Percentiles rank a stretch among this genome's conserved stretches.
Conservation (phyloP, 2,888 invertebrate species). For the Smittia aterrima region DNA sequence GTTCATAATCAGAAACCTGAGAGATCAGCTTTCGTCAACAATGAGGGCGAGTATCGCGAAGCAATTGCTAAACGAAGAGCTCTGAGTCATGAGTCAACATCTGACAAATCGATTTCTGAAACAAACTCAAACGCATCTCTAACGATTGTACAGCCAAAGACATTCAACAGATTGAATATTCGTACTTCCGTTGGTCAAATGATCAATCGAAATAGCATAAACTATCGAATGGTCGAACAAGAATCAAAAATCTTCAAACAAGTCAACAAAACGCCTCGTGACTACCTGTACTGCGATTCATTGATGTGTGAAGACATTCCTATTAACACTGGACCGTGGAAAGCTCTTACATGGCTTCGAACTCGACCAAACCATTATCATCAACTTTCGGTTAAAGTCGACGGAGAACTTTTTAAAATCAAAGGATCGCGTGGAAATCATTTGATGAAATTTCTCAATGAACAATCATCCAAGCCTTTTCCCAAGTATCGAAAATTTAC, state of each 20-base stretch:
- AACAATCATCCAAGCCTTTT: slow-evolving; percentile 7
- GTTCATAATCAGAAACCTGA: slow-evolving; percentile 45
- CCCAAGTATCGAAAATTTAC: background rate
- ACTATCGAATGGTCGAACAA: slow-evolving; percentile 53
- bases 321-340: slow-evolving; percentile 4
- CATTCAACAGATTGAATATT: too few species aligned
- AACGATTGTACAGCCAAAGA: too few species aligned
- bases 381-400: background rate
- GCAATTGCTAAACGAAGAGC: background rate
- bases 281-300: background rate
- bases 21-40: slow-evolving; percentile 54
- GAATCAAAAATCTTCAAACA: slow-evolving; percentile 49
- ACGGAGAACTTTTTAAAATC: slow-evolving; percentile 8
- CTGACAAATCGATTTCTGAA: too few species aligned
- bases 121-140: too few species aligned
- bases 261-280: background rate
- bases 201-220: slow-evolving; percentile 47
- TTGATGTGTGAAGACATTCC: slow-evolving; percentile 7
- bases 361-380: slow-evolving; percentile 11
- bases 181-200: too few species aligned
- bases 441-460: background rate
- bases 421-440: slow-evolving; percentile 27
- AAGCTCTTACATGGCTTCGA: slow-evolving; percentile 26
- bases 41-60: slow-evolving; percentile 45
- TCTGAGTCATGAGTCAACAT: slow-evolving; percentile 27